Base-by-base conservation (phyloP, 2,888 invertebrate species). In the Sialis lutaria region DNA sequence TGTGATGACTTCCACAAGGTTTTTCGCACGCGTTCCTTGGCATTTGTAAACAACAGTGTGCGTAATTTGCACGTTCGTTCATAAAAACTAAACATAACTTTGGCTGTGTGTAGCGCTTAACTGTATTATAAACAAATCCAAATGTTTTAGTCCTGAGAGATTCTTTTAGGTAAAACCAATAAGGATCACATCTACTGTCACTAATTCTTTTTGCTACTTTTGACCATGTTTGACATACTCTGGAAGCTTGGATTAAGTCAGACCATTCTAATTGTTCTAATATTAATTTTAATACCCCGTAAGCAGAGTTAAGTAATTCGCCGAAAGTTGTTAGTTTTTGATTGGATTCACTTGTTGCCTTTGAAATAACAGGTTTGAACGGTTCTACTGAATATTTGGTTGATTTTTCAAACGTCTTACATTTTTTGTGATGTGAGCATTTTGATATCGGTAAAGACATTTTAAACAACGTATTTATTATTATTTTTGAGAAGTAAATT, bases 281-380 rank as follows among this genome's bases (percentile, higher is more conserved):
- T 35, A 45, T 45, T n/a, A 34, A 45, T 45, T 45, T 44, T 44
- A 44, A 34, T 33, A 44, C 44, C 10, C 44, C 31, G 12, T 44
- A 44, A 33, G 44, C 44, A 44, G 33, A 33, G 7, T 34, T n/a
- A 31, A 42, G 42, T 10, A 42, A 42, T 32, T 42, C 42, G 7
- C 42, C 42, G n/a, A 42, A 42, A 10, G 42, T 10, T 30, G 42
- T 12, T 37, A 37, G 12, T 10, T 8, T 37, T 7, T 8, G 37
- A 37, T n/a, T 37, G 12, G 10, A 10, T 10, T n/a, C n/a, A 37
- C 37, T 37, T 37, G 10, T 37, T 10, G 37, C 12, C 22, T 22
- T 22, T 22, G 22, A 22, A 22, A 22, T 22, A 37, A 37, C 37
- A 10, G 10, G 6, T 7, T 37, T 37, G 12, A 37, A 37, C 12